Conservation (phyloP, 2,113 vertebrate species). For the Caretta caretta region DNA sequence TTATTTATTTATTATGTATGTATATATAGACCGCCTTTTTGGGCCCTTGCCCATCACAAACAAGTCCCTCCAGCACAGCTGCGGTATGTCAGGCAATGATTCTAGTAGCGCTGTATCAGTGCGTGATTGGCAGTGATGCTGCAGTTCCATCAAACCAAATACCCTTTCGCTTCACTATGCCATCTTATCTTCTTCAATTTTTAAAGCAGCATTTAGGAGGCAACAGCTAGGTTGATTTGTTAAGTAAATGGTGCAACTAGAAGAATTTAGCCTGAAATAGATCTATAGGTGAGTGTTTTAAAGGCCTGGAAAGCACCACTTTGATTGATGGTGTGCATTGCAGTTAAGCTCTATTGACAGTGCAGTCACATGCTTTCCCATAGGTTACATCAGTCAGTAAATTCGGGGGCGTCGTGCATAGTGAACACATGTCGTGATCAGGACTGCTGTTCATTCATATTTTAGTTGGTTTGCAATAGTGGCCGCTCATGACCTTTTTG, state of each 20-base stretch:
- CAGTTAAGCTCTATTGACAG: neutral
- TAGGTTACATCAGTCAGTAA: neutral
- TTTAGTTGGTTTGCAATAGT: neutral
- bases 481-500: neutral
- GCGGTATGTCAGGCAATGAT: neutral
- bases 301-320: neutral
- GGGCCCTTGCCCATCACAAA: neutral
- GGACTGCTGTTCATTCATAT: neutral
- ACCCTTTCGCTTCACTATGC: neutral
- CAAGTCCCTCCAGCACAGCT: neutral
- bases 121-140: neutral
- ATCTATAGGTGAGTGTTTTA: neutral
- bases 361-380: neutral
- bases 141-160: neutral
- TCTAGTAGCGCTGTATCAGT: neutral
- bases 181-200: rapidly evolving
- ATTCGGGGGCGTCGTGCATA: neutral
- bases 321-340: neutral
- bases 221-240: neutral
- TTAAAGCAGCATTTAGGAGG: neutral
- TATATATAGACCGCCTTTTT: neutral
- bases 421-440: neutral
- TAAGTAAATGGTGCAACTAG: neutral
- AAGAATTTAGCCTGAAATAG: neutral
- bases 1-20: too few species aligned